Conservation (phyloP, 30 jellyfish, hydroid and myxozoan genomes). For the Chironex yamaguchii region DNA sequence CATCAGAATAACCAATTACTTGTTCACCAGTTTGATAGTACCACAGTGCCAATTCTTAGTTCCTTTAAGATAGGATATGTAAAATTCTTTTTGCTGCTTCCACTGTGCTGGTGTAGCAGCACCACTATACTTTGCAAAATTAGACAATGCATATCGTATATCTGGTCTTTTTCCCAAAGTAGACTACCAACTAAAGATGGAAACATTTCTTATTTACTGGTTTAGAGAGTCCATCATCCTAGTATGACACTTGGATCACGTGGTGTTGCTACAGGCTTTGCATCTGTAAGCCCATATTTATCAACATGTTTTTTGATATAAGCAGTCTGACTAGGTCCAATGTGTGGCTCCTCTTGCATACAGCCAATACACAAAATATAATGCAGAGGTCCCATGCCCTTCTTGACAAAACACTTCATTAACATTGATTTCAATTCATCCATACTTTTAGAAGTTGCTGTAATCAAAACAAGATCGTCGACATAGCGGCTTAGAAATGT, state of each 20-base stretch:
- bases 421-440: background rate
- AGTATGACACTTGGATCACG: constrained; percentile 1
- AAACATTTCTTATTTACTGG: constrained; percentile 7
- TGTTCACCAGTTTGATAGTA: background rate
- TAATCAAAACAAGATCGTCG: constrained; percentile 30
- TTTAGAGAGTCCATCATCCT: constrained; percentile 15
- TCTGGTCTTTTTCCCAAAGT: constrained; percentile 31
- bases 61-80: constrained; percentile 44
- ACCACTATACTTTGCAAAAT: background rate
- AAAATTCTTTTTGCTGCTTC: constrained; percentile 48
- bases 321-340: constrained; percentile 4
- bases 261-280: constrained; percentile 33
- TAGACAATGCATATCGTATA: constrained; percentile 25
- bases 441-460: background rate
- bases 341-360: background rate
- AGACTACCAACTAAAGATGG: constrained; percentile 28
- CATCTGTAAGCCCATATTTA: constrained; percentile 8
- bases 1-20: background rate
- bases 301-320: background rate
- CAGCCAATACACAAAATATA: constrained; percentile 12
- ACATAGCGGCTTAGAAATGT: background rate
- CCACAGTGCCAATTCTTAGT: constrained; percentile 8
- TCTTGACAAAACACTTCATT: constrained; percentile 1
- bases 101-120: background rate
- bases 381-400: constrained; percentile 38